These are phyloP conservation scores for Stenotaenia linearis DNA, from an alignment of 2,888 invertebrate species.

Conservation along the genomic window DNA sequence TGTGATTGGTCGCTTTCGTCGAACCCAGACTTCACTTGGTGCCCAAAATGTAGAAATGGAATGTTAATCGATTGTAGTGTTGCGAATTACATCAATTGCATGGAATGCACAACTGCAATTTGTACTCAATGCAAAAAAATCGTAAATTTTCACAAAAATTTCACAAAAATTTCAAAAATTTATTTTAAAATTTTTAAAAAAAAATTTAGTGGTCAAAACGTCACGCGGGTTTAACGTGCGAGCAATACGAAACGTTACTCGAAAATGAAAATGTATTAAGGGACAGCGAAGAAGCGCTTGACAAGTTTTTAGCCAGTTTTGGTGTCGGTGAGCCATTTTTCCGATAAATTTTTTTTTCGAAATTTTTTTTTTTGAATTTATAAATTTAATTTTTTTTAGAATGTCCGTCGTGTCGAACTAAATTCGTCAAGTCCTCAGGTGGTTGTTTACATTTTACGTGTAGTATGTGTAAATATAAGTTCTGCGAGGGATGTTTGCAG, in stretches of 20 bases:
- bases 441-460: neutral
- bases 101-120: neutral
- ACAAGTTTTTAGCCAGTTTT: neutral
- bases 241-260: neutral
- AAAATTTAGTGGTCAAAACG: neutral
- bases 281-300: neutral
- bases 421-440: neutral
- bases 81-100: neutral
- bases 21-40: neutral
- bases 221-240: neutral
- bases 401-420: neutral
- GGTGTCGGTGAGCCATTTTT: neutral
- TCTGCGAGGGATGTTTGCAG: conserved; percentile 14
- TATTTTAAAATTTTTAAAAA: neutral
- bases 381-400: neutral
- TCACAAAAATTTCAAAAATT: too few species aligned
- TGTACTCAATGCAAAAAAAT: neutral
- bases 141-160: too few species aligned
- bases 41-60: neutral
- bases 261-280: neutral
- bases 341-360: neutral
- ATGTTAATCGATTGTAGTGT: neutral
- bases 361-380: neutral
- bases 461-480: neutral
- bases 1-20: neutral